These are phyloP conservation scores for Pontoporia blainvillei DNA, from an alignment of 2,113 vertebrate genomes.

Conservation along the genomic window DNA sequence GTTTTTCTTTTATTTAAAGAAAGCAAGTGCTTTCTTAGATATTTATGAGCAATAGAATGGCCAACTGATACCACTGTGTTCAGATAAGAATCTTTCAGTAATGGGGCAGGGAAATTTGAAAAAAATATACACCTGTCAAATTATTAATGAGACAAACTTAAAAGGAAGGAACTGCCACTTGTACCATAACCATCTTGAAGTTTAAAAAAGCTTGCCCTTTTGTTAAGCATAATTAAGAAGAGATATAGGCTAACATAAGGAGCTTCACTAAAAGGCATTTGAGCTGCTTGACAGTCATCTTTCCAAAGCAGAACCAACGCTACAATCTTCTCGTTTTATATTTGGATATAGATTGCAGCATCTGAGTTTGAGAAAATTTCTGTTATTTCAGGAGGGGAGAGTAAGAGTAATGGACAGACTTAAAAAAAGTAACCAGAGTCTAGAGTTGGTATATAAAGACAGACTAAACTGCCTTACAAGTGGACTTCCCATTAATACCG, in stretches of 20 bases:
- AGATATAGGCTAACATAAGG: neutral
- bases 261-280: neutral
- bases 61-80: neutral
- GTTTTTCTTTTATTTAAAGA: slow-evolving; percentile 3
- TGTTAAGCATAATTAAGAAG: neutral
- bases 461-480: neutral
- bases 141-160: slow-evolving; percentile 28
- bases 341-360: neutral
- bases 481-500: neutral
- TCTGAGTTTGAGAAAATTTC: neutral
- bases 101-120: neutral
- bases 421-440: neutral
- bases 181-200: neutral
- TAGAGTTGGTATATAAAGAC: neutral
- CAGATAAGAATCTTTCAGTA: neutral
- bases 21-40: slow-evolving; percentile 3
- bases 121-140: neutral
- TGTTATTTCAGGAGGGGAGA: neutral
- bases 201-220: neutral
- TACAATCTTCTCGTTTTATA: neutral
- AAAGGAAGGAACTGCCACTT: neutral
- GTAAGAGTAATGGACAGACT: neutral
- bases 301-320: neutral
- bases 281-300: neutral
- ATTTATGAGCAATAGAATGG: neutral